A percentile compares a stretch with the other conserved stretches of the same genome.
Evolutionary conservation across 1,140 invertebrate genomes (phyloP).

Genomic region (Cyrtorhinus lividipennis): DNA sequence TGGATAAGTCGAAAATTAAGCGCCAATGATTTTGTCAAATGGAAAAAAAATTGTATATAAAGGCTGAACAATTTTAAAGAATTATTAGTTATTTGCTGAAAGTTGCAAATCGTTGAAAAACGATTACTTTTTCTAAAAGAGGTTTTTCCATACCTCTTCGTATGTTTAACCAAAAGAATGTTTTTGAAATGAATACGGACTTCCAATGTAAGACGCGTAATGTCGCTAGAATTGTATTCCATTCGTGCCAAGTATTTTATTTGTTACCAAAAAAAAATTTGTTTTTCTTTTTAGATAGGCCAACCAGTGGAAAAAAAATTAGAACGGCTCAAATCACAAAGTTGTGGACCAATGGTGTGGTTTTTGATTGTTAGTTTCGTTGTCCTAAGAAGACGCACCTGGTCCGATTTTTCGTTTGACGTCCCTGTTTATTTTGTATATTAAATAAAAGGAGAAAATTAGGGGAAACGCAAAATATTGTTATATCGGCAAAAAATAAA

Average conservation of each 20-base stretch:
- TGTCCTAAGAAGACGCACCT: constrained; percentile 7
- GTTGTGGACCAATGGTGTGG: constrained; percentile 19
- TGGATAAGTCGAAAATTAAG: no score
- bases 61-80: no score
- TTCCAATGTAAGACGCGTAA: constrained; percentile 10
- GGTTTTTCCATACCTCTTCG: not conserved
- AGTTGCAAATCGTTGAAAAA: no score
- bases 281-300: constrained; percentile 17
- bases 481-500: no score
- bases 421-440: no score
- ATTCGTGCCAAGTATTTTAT: constrained; percentile 22
- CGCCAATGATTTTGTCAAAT: no score
- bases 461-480: no score
- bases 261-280: constrained; percentile 22
- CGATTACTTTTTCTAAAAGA: no score
- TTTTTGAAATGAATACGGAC: constrained; percentile 12
- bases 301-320: constrained; percentile 1
- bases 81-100: no score
- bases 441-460: no score
- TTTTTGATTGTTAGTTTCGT: constrained; percentile 11
- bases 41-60: constrained; percentile 9
- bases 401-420: constrained; percentile 11
- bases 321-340: constrained; percentile 16
- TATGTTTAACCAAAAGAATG: not conserved
- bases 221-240: constrained; percentile 16